Conservation (phyloP, 1,140 invertebrate species). For the Nasonia longicornis region DNA sequence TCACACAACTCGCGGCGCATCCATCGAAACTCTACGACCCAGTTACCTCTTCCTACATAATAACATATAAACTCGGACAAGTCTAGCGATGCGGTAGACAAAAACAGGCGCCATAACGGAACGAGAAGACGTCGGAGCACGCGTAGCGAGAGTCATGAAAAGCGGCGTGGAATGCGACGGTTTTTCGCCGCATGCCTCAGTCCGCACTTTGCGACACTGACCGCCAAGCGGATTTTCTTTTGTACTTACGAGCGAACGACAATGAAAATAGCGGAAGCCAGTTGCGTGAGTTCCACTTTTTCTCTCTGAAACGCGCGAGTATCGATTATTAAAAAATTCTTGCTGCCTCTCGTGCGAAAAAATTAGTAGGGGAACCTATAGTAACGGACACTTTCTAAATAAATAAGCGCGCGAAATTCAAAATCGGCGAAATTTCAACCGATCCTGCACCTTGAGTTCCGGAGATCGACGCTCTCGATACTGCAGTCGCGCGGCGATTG, state of each 20-base stretch:
- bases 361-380: no score
- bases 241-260: not conserved
- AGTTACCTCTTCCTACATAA: no score
- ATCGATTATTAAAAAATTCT: no score
- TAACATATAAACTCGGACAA: not conserved
- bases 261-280: constrained; percentile 4
- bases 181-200: not conserved
- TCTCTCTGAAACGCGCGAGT: not conserved
- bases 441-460: no score
- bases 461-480: no score
- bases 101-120: not conserved
- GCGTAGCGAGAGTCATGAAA: not conserved
- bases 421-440: no score
- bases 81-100: not conserved
- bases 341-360: no score
- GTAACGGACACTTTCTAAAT: no score
- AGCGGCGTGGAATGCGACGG: not conserved
- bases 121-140: not conserved
- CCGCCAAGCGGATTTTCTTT: constrained; percentile 5
- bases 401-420: no score
- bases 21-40: no score
- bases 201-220: constrained; percentile 16
- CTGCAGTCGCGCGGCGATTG: not conserved
- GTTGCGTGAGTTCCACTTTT: not conserved
- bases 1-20: no score